These are phyloP conservation scores for Drosophila aldrichi DNA, from an alignment of 2,888 invertebrate species.

Conservation along the genomic window DNA sequence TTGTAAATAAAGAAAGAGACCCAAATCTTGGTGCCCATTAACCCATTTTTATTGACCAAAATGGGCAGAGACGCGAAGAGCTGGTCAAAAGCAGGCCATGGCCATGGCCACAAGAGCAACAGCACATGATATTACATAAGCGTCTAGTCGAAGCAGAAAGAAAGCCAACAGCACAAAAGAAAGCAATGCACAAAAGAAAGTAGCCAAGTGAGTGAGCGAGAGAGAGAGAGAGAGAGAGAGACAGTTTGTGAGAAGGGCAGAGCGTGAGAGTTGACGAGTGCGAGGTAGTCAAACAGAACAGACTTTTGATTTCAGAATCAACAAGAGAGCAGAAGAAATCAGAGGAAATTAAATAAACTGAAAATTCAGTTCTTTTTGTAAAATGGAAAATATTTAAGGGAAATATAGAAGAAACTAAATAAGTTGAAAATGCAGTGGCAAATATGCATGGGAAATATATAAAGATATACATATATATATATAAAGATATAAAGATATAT, in stretches of 20 bases:
- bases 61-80: conserved; percentile 22
- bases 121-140: conserved; percentile 51
- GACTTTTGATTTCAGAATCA: conserved; percentile 76
- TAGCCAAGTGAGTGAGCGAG: conserved; percentile 11
- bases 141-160: conserved; percentile 29
- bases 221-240: conserved; percentile 5
- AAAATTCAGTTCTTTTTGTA: neutral
- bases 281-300: conserved; percentile 24
- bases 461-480: neutral
- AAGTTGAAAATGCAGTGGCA: neutral
- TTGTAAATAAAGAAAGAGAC: conserved; percentile 3
- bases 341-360: conserved; percentile 14
- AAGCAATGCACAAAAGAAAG: conserved; percentile 58
- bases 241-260: neutral
- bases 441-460: neutral
- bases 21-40: conserved; percentile 54
- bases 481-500: neutral
- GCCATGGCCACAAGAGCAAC: conserved; percentile 51
- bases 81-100: conserved; percentile 72
- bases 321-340: conserved; percentile 26
- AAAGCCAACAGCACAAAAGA: conserved; percentile 45
- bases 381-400: neutral
- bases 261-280: neutral
- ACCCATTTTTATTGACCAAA: conserved; percentile 72
- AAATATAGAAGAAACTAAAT: neutral